phyloP scores from a whole-genome alignment of 2,113 vertebrate genomes.

The Noturus placidus region DNA sequence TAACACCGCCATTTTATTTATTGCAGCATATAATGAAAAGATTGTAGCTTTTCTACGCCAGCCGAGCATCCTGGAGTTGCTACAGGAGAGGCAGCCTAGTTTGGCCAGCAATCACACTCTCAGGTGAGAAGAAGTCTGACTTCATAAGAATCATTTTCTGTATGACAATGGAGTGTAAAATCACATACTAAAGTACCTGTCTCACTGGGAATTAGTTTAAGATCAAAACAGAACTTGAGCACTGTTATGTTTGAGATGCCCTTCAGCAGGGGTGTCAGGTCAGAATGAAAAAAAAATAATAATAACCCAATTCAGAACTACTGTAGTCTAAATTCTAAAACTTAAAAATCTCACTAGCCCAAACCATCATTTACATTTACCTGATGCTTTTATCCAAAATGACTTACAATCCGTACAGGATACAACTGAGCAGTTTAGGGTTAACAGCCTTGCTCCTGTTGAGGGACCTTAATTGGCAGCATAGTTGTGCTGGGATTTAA shows the following conservation, averaged over 20 bases:
- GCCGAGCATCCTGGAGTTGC: slow-evolving; percentile 95
- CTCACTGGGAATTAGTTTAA: background rate
- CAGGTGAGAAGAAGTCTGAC: slow-evolving; percentile 73
- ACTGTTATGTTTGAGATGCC: background rate
- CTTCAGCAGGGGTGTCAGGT: background rate
- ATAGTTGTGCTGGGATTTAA: background rate
- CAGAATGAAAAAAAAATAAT: background rate
- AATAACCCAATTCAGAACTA: background rate
- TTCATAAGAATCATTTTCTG: background rate
- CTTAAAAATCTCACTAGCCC: background rate
- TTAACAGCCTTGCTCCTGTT: background rate
- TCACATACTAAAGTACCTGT: background rate
- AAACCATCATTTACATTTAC: background rate
- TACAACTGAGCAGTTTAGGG: background rate
- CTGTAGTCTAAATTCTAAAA: background rate
- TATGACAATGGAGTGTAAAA: background rate
- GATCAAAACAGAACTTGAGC: background rate
- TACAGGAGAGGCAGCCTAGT: slow-evolving; percentile 94
- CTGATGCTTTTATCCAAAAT: background rate
- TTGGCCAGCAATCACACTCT: slow-evolving; percentile 89
- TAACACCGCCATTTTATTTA: background rate
- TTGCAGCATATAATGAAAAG: slow-evolving; percentile 96
- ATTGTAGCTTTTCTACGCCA: slow-evolving; percentile 97
- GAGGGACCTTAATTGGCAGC: background rate
- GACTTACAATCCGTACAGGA: background rate